Evolutionary conservation across 1,140 invertebrate species (phyloP).

Genomic region (Drosophila nannoptera): DNA sequence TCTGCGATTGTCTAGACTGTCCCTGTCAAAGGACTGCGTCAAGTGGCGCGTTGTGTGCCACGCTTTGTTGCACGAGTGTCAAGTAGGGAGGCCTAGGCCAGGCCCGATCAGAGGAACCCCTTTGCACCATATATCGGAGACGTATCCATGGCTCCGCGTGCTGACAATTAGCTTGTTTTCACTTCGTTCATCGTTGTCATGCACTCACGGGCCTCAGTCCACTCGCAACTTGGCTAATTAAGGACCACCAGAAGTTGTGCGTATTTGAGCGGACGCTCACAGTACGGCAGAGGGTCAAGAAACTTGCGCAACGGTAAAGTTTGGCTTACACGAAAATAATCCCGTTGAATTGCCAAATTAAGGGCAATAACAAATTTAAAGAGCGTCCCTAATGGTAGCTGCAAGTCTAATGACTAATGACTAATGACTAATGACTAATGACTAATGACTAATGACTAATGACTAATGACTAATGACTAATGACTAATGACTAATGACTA

Average conservation of each 20-base stretch:
- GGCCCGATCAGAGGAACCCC: constrained; percentile 39
- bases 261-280: constrained; percentile 43
- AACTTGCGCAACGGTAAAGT: constrained; percentile 11
- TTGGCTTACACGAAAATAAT: neutral
- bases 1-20: constrained; percentile 57
- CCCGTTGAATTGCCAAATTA: constrained; percentile 1
- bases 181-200: constrained; percentile 28
- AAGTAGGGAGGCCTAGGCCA: constrained; percentile 26
- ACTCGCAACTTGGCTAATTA: constrained; percentile 37
- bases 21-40: constrained; percentile 64
- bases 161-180: constrained; percentile 45
- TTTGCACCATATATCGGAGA: neutral
- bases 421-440: neutral
- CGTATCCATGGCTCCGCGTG: constrained; percentile 28
- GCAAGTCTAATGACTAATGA: neutral
- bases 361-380: neutral
- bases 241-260: constrained; percentile 45
- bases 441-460: too few relatives aligned
- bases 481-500: too few relatives aligned
- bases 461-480: too few relatives aligned
- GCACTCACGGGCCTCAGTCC: neutral
- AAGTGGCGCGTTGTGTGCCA: constrained; percentile 41
- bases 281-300: constrained; percentile 36
- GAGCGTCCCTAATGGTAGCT: neutral
- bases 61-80: constrained; percentile 33